Base-by-base conservation (phyloP, 1,140 invertebrate species). In the Brachionus plicatilis region DNA sequence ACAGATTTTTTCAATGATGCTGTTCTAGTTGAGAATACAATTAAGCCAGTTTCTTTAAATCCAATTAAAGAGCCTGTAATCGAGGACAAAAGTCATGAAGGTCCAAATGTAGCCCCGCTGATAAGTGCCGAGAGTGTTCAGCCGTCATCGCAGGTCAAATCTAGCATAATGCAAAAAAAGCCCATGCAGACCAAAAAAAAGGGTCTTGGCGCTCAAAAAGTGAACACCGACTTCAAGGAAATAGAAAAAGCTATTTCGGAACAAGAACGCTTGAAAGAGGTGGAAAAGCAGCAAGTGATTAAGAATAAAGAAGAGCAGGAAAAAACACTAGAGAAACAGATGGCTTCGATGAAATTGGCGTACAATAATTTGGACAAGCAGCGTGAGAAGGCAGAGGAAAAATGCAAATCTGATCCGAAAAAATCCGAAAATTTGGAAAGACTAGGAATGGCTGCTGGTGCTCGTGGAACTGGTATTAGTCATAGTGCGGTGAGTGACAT, bases 171-270 rank as follows among this genome's bases (percentile, higher is more conserved):
- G 33, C 20, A 20, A 3, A 82, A 82, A 47, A 72, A 84, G 20
- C 41, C 68, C 24, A 47, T 66, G 2, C 76, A 84, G 43, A 29
- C 84, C 2, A 75, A 76, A 56, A 84, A 96, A 87, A 96, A 95
- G 89, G 94, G 95, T 1, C 89, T 99, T n/a, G 97, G 97, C 82
- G 97, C 96, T n/a, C 96, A 96, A 82, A 95, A 95, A 89, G 94
- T 98, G 6, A 95, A 90, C 79, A 88, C 91, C 12, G 96, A 99
- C 90, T 99, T 99, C 90, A 94, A 94, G n/a, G 96, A 97, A 87
- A 93, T 99, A 65, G 97, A 99, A 90, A 93, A 93, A 86, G 93
- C 95, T 87, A 95, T 95, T 0, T 93, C 93, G 85, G 92, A 94
- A 86, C 92, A 93, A 37, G 95, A 95, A 88, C 93, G 94, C 88